Evolutionary conservation across 92 coral and sea anemone species (phyloP), one percentile per base, ranked within the genome.

Genomic region (Porites cylindrica): DNA sequence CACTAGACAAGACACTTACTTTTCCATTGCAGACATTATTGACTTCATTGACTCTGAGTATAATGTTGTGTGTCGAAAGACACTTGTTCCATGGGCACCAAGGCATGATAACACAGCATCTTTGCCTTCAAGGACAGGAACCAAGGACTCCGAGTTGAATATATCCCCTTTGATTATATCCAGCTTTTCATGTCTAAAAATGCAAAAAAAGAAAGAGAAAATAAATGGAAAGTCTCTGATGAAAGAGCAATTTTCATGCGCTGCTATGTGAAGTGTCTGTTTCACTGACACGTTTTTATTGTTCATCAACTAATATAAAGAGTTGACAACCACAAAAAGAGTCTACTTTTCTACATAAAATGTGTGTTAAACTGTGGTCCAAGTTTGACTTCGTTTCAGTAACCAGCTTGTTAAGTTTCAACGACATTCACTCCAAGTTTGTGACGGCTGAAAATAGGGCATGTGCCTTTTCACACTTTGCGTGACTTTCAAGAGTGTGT

Each of bases 21-120:
- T 92, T 79, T 88, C 91, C 95, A 94, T 94, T 0, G 98, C 96
- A 47, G 80, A 77, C 20, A 84, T 59, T 62, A 94, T 94, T 51
- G 93, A 76, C 24, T 82, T 85, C 80, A 92, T 92, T 10, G 96
- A 83, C 72, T 93, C 94, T 9, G 94, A 92, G 71, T 94, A 94
- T 10, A 94, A 74, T 6, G 93, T 84, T 2, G 98, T 94, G 60
- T 32, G 95, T 43, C 82, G 90, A 43, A 94, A 94, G 29, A 76
- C 68, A 4, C 93, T 89, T 52, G 91, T 62, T 62, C 85, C 88
- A 38, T 94, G 91, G 2, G 86, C 90, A 29, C 98, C 98, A 69
- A 94, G 90, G 72, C 95, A 94, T 13, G 98, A 94, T 88, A 94
- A 18, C 19, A 94, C 94, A 9, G 95, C 98, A 88, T 94, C 91